These are phyloP conservation scores for human (Homo sapiens) DNA, from an alignment of 2,113 vertebrate species.

Conservation along the genomic window DNA sequence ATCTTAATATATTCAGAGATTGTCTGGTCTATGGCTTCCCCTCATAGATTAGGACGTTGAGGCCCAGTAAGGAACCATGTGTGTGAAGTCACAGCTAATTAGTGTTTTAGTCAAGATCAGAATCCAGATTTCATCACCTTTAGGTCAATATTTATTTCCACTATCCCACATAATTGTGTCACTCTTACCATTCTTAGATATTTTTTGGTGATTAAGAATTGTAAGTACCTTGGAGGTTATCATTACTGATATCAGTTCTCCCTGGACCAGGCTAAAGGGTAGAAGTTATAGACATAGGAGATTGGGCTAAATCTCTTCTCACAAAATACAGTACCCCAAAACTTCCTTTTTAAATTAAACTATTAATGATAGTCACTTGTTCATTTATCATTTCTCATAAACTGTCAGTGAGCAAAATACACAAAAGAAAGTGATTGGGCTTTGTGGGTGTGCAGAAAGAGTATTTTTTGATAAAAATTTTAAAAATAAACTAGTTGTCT, in stretches of 20 bases:
- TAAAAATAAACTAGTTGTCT: not conserved
- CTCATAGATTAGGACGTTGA: constrained; percentile 7
- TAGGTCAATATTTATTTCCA: not conserved
- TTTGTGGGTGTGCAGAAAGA: not conserved
- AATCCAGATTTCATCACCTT: not conserved
- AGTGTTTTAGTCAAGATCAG: not conserved
- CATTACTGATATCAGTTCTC: not conserved
- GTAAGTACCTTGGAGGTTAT: not conserved
- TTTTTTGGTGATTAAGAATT: not conserved
- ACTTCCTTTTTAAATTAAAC: not conserved
- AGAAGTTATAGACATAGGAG: not conserved
- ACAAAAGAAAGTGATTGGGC: not conserved
- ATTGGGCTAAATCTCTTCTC: not conserved
- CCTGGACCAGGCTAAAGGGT: not conserved
- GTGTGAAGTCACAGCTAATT: constrained; percentile 10
- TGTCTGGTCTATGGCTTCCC: not conserved
- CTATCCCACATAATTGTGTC: not conserved
- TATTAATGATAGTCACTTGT: not conserved
- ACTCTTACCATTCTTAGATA: not conserved
- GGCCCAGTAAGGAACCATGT: not conserved
- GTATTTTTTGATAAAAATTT: not conserved
- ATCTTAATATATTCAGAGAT: constrained; percentile 45
- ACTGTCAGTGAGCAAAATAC: not conserved
- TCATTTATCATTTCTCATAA: not conserved
- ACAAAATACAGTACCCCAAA: not conserved